Percentiles rank a stretch among this genome's conserved stretches.
Conservation (phyloP, 2,113 vertebrate species). For the Perca fluviatilis region DNA sequence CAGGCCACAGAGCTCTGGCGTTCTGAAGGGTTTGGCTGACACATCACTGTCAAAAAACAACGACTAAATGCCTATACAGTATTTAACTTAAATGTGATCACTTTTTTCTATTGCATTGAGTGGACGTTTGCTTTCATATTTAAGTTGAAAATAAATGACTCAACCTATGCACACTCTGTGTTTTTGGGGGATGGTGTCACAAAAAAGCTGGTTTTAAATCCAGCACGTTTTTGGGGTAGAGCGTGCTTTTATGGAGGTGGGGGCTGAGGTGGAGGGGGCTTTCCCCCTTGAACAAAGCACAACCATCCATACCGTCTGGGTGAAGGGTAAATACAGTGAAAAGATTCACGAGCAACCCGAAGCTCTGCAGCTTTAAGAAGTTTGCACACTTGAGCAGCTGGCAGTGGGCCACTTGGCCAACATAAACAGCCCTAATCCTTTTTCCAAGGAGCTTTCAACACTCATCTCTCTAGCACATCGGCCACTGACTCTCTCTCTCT, state of each 20-base stretch:
- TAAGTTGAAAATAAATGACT: conserved; percentile 3
- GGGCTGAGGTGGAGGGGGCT: conserved; percentile 36
- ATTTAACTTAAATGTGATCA: no score
- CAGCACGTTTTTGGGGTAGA: conserved; percentile 29
- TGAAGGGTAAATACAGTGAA: conserved; percentile 73
- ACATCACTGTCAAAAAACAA: not conserved
- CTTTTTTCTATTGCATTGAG: not conserved
- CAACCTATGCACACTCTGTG: not conserved
- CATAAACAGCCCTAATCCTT: conserved; percentile 84
- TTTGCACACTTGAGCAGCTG: conserved; percentile 83
- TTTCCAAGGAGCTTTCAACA: conserved; percentile 86
- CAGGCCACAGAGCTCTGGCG: conserved; percentile 73
- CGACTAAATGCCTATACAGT: not conserved
- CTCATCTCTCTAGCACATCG: conserved; percentile 80
- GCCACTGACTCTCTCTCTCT: conserved; percentile 71
- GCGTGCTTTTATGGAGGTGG: conserved; percentile 14
- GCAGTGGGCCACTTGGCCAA: conserved; percentile 82
- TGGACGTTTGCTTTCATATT: not conserved
- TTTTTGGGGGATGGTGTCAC: not conserved
- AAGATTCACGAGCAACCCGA: conserved; percentile 63
- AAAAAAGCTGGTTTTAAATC: conserved; percentile 32
- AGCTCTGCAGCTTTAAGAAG: conserved; percentile 82
- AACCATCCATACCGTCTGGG: conserved; percentile 56
- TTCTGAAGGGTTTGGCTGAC: not conserved
- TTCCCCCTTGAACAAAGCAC: conserved; percentile 72